These are phyloP conservation scores for Papilio polytes DNA, from an alignment of 1,140 invertebrate species.

Conservation along the genomic window DNA sequence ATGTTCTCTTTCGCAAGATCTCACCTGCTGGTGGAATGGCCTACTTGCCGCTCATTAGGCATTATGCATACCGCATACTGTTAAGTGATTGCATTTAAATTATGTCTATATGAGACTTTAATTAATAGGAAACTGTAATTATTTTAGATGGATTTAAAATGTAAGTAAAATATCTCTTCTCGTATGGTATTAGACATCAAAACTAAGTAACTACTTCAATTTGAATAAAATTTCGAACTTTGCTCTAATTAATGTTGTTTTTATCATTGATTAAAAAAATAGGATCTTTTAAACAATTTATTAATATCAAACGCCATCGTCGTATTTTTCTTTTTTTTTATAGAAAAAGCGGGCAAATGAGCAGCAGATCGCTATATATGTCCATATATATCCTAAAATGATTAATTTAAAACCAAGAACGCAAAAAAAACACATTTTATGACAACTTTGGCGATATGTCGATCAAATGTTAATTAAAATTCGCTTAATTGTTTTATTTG, in stretches of 20 bases:
- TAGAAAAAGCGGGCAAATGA: no score
- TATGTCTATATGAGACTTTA: not conserved
- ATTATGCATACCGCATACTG: not conserved
- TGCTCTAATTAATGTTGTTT: no score
- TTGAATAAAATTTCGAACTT: no score
- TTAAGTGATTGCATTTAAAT: conserved; percentile 4
- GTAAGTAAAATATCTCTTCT: not conserved
- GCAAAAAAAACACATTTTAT: not conserved
- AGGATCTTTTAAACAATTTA: no score
- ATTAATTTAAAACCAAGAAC: no score
- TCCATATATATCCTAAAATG: no score
- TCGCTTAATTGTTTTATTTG: not conserved
- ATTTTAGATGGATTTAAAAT: not conserved
- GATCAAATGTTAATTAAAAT: conserved; percentile 19
- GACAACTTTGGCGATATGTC: not conserved
- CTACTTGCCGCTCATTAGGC: not conserved
- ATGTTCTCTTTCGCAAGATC: conserved; percentile 1
- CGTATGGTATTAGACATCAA: not conserved
- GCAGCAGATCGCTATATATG: no score
- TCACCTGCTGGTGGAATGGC: conserved; percentile 7
- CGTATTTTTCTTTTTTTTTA: no score
- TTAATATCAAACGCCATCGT: no score
- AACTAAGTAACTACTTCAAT: no score
- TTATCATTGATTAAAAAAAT: no score
- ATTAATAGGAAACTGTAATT: not conserved